Conservation (phyloP, 2,113 vertebrate genomes). For the Penelope pileata region DNA sequence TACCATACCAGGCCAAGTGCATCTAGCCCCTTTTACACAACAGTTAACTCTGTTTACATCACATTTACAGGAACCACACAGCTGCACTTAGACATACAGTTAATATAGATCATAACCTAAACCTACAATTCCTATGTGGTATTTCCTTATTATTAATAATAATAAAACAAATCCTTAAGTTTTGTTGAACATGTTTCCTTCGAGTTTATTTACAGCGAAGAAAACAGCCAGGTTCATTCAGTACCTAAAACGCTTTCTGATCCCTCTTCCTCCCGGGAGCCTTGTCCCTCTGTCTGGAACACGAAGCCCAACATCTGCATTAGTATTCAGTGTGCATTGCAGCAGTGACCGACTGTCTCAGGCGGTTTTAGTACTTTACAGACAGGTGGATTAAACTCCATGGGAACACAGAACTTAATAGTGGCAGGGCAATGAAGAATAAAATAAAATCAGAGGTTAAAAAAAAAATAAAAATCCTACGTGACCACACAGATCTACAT, state of each 20-base stretch:
- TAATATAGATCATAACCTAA: not conserved
- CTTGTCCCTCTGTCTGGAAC: not conserved
- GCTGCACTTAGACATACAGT: not conserved
- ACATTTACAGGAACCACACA: not conserved
- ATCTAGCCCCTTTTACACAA: not conserved
- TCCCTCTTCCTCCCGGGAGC: not conserved
- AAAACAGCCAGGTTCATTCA: not conserved
- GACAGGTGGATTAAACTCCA: conserved; percentile 27
- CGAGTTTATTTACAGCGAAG: not conserved
- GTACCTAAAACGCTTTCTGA: not conserved
- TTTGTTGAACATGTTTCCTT: not conserved
- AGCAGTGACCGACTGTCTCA: not conserved
- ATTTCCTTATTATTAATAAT: not conserved
- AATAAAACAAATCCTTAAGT: not conserved
- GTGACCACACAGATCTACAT: not conserved
- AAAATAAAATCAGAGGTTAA: not conserved
- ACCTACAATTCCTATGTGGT: not conserved
- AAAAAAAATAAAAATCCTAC: not conserved
- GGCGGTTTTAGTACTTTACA: conserved; percentile 17
- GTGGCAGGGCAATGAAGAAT: not conserved
- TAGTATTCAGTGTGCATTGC: not conserved
- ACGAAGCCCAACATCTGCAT: not conserved
- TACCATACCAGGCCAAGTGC: not conserved
- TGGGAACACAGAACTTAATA: not conserved
- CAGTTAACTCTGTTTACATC: not conserved